Base-by-base conservation (phyloP, 2,888 invertebrate genomes). In the Seira sanloemensis region DNA sequence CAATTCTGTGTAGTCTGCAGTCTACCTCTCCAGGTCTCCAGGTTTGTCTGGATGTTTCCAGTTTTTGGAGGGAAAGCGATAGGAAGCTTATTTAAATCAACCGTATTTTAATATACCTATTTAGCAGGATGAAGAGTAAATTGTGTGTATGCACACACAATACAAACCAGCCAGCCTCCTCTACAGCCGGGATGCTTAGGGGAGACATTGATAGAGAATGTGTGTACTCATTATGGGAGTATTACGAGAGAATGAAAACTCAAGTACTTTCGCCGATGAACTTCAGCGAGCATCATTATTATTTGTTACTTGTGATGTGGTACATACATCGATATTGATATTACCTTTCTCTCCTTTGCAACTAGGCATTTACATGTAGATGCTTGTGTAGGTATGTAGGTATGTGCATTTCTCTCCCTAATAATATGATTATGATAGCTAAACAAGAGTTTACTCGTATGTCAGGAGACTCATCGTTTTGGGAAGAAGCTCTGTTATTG, bases 21-120 rank as follows among this genome's bases (percentile, higher is more conserved):
- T 12, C 7, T 37, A 12, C 37, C 37, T 12, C 5, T 37, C 5
- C 37, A 37, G 7, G 12, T 37, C n/a, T 37, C 12, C 37, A 37
- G 37, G 37, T 37, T 37, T 12, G 37, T 37, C 12, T 37, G 37
- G 5, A 5, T 12, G 5, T 37, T 66, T 66, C 23, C 26, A 12
- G 68, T 16, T 68, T 2, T 12, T 68, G 68, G 9, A 37, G 37
- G 12, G 37, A 37, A 37, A 37, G 37, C 37, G 21, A 71, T 23
- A 54, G 67, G 2, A 67, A 58, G 77, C 69, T 77, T 67, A 67
- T 76, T 76, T 76, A 54, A 68, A 65, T 58, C 69, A 62, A 62
- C 78, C 21, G 26, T 46, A 19, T 5, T 58, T 71, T 27, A 27
- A 16, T 54, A 26, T 18, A 54, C 9, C 37, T 18, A 58, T 21